phyloP scores from a whole-genome alignment of 2,888 invertebrate genomes.

The Chymomyza amoena region DNA sequence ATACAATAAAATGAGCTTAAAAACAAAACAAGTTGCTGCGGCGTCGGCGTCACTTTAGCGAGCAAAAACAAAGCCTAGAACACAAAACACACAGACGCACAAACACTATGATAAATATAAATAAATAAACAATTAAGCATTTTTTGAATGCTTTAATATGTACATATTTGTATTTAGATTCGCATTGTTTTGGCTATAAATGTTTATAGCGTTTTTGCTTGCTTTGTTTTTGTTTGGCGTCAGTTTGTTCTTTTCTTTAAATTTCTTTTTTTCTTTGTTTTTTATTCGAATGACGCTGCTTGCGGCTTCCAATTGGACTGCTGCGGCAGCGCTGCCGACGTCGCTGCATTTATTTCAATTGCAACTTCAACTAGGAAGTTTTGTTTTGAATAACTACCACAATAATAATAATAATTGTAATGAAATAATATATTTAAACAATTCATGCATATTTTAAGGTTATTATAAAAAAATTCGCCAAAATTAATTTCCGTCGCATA shows the following conservation, averaged over 20 bases:
- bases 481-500: slow-evolving; percentile 78
- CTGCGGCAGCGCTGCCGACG: background rate
- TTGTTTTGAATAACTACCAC: background rate
- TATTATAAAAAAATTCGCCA: slow-evolving; percentile 50
- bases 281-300: background rate
- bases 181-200: background rate
- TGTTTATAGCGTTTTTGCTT: too few relatives aligned
- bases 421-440: slow-evolving; percentile 37
- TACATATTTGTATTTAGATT: background rate
- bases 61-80: slow-evolving; percentile 29
- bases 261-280: background rate
- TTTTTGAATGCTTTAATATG: background rate
- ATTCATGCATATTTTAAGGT: background rate
- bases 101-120: slow-evolving; percentile 1
- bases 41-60: slow-evolving; percentile 15
- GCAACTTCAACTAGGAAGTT: slow-evolving; percentile 12
- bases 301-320: background rate
- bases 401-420: background rate
- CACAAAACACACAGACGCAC: slow-evolving; percentile 11
- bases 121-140: background rate
- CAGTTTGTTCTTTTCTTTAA: too few relatives aligned
- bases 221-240: too few relatives aligned
- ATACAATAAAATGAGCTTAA: slow-evolving; percentile 9
- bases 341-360: slow-evolving; percentile 8
- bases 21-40: slow-evolving; percentile 15